These are phyloP conservation scores for Autographa pulchrina DNA, from an alignment of 2,888 invertebrate species.

Conservation along the genomic window DNA sequence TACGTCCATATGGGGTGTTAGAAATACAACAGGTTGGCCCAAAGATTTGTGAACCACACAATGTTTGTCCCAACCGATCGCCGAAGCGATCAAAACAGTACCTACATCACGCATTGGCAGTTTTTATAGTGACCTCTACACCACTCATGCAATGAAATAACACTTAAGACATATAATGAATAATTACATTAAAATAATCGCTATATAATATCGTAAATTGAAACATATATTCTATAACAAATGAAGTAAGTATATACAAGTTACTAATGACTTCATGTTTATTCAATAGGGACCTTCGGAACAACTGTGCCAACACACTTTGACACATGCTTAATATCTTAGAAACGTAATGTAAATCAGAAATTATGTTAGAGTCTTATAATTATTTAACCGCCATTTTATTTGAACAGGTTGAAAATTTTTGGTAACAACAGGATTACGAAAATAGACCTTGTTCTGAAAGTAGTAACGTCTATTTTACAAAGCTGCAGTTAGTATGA, in stretches of 20 bases:
- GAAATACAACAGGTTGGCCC: too few species aligned
- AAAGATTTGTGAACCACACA: too few species aligned
- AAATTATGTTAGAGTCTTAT: constrained; percentile 19
- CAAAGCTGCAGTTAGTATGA: not conserved
- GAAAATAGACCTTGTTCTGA: not conserved
- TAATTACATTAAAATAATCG: too few species aligned
- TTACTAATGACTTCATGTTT: constrained; percentile 61
- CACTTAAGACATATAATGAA: not conserved
- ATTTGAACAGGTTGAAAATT: not conserved
- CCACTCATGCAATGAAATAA: not conserved
- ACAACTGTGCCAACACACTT: constrained; percentile 72
- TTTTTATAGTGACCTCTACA: not conserved
- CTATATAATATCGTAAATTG: constrained; percentile 5
- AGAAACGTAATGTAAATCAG: constrained; percentile 21
- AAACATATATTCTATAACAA: not conserved
- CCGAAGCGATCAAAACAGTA: too few species aligned
- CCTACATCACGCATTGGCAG: not conserved
- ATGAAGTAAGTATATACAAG: constrained; percentile 14
- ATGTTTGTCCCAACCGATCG: too few species aligned
- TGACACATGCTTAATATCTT: constrained; percentile 52
- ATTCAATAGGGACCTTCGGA: constrained; percentile 62
- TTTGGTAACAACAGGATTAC: not conserved
- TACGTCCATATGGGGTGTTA: too few species aligned
- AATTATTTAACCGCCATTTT: not conserved
- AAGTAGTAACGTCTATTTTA: not conserved